Percentiles rank a stretch among this genome's conserved stretches.
Conservation (phyloP, 2,797 vertebrate genomes). For the Siniperca scherzeri region DNA sequence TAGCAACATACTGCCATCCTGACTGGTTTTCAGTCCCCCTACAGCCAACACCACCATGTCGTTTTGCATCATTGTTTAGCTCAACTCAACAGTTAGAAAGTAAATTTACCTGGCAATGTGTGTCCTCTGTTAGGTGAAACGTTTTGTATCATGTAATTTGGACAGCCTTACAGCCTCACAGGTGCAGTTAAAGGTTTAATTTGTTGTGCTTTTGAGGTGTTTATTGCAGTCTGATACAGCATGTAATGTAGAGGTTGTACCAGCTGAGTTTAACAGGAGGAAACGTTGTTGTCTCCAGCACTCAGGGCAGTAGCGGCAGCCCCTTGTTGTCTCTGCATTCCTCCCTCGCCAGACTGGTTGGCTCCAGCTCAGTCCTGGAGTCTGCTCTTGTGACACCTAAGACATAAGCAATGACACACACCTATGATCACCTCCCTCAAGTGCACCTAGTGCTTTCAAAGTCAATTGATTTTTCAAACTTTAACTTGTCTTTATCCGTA, state of each 20-base stretch:
- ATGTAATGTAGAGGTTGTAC: constrained; percentile 41
- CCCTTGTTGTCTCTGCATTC: constrained; percentile 69
- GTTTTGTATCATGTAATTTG: neutral
- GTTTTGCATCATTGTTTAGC: neutral
- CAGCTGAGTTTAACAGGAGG: constrained; percentile 50
- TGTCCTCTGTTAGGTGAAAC: neutral
- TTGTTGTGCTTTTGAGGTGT: constrained; percentile 12
- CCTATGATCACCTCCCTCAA: constrained; percentile 63
- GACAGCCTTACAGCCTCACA: neutral
- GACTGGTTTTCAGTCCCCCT: neutral
- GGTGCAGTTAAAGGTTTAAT: constrained; percentile 14
- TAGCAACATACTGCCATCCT: neutral
- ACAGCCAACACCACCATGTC: neutral
- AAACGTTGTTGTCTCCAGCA: constrained; percentile 22
- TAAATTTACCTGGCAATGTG: neutral
- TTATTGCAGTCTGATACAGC: constrained; percentile 23
- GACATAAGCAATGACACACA: constrained; percentile 73
- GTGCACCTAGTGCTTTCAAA: constrained; percentile 66
- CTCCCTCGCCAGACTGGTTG: constrained; percentile 76
- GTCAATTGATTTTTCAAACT: constrained; percentile 68
- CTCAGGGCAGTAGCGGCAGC: constrained; percentile 45
- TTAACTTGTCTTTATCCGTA: neutral
- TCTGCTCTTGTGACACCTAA: constrained; percentile 80
- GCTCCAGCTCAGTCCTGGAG: constrained; percentile 76
- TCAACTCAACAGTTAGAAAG: neutral